Base-by-base conservation (phyloP, 2,888 invertebrate species). In the Scelioninae gen. 1 region DNA sequence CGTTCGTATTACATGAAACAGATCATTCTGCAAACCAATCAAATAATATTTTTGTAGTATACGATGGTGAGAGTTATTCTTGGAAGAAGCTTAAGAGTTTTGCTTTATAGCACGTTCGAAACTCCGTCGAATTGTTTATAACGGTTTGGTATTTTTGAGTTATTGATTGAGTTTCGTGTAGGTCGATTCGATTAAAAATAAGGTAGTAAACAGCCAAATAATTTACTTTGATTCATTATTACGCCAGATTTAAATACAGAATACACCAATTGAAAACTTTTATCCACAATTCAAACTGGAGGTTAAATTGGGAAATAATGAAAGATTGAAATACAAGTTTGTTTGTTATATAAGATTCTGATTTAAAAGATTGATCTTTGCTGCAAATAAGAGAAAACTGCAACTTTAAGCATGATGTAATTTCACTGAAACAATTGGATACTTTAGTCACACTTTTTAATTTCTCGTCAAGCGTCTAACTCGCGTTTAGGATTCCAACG, bases 111-210 rank as follows among this genome's bases (percentile, higher is more conserved):
- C 75, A 76, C 81, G 81, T 51, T 75, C 69, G 49, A 32, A 80
- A 65, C 68, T 29, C 47, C 40, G 69, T n/a, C 45, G 43, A 69
- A 76, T 81, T 81, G 81, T 81, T 81, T 81, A 75, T 76, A 75
- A 75, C 29, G 56, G 34, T 62, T 55, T 38, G 63, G 49, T 75
- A 80, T 80, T 75, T 80, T 53, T 62, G 79, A 68, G 53, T 55
- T 45, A 77, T 66, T 56, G 65, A 65, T 65, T 65, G 40, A 55
- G 34, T 65, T 75, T 65, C 40, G 15, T 38, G 45, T 49, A 45
- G 8, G 40, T 55, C 11, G 15, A 38, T 56, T 65, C 49, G 49
- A 75, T 74, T 45, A n/a, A 74, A 63, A 63, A 74, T 45, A 45
- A 74, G 5, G 7, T 53, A 53, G n/a, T 45, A 63, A 63, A 74